A percentile compares a stretch with the other conserved stretches of the same genome.
phyloP scores from a whole-genome alignment of 2,888 invertebrate species.

The Apocheima hispidaria region DNA sequence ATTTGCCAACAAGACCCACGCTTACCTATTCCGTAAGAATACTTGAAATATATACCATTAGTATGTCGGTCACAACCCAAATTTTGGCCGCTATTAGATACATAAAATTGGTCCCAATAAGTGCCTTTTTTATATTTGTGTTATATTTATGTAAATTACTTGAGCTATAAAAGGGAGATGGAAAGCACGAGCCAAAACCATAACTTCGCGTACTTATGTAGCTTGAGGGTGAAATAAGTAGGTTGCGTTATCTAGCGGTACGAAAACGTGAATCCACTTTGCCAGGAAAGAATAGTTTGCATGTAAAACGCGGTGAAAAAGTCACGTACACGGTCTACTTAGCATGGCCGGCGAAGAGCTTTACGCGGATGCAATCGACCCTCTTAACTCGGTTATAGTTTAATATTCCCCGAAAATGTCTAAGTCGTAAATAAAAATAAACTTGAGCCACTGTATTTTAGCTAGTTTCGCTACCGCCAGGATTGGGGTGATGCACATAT shows the following conservation, averaged over 20 bases:
- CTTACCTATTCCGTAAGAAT: constrained; percentile 15
- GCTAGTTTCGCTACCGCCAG: constrained; percentile 4
- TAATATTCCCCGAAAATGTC: constrained; percentile 48
- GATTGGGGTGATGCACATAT: no score
- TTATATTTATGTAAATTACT: constrained; percentile 27
- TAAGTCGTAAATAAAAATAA: constrained; percentile 53
- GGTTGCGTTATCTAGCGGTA: constrained; percentile 20
- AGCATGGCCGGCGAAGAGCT: constrained; percentile 9
- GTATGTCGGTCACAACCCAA: constrained; percentile 34
- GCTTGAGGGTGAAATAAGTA: constrained; percentile 16
- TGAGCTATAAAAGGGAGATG: constrained; percentile 12
- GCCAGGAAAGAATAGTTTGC: constrained; percentile 34
- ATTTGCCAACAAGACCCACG: constrained; percentile 14
- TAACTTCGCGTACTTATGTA: constrained; percentile 10
- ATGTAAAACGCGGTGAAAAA: constrained; percentile 23
- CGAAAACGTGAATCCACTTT: constrained; percentile 25
- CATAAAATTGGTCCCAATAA: constrained; percentile 32
- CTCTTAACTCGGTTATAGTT: constrained; percentile 47
- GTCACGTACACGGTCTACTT: constrained; percentile 26
- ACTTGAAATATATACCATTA: constrained; percentile 31
- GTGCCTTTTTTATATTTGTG: constrained; percentile 24
- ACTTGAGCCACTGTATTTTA: constrained; percentile 46
- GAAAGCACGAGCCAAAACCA: constrained; percentile 25
- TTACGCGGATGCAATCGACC: constrained; percentile 25
- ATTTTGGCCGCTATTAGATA: constrained; percentile 35